These are phyloP conservation scores for Tanypteryx hageni DNA, from an alignment of 2,888 invertebrate species.

Conservation along the genomic window DNA sequence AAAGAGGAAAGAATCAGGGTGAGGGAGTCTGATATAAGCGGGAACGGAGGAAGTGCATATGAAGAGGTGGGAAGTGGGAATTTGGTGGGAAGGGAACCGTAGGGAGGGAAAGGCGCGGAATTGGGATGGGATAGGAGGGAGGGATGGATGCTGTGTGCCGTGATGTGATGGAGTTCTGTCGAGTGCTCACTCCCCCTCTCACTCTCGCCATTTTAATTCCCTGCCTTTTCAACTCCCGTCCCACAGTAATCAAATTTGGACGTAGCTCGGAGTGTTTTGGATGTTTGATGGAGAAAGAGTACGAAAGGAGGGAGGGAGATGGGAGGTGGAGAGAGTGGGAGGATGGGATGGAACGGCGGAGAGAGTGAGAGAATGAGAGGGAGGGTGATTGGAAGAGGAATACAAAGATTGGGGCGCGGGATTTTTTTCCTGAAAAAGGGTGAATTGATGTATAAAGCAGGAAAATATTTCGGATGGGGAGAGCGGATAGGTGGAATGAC, in stretches of 20 bases:
- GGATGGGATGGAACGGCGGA: not conserved
- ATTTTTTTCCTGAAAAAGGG: not conserved
- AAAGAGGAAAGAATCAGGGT: not conserved
- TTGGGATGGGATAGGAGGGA: not conserved
- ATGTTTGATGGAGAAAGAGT: slow-evolving; percentile 24
- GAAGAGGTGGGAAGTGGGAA: not conserved
- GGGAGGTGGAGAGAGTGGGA: not conserved
- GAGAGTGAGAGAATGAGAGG: not conserved
- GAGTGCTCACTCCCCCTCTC: slow-evolving; percentile 11
- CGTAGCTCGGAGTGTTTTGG: slow-evolving; percentile 24
- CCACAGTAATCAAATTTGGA: slow-evolving; percentile 35
- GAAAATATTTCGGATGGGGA: not conserved
- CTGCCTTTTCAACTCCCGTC: slow-evolving; percentile 33
- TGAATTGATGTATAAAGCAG: not conserved
- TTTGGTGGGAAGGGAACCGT: not conserved
- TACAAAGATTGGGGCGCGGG: not conserved
- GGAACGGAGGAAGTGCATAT: not conserved
- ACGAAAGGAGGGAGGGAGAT: not conserved
- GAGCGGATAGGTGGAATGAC: not conserved
- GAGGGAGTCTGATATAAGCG: not conserved
- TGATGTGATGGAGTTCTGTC: slow-evolving; percentile 22
- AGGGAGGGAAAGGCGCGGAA: not conserved
- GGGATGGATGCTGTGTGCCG: slow-evolving; percentile 1
- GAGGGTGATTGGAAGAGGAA: not conserved
- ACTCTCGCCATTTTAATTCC: slow-evolving; percentile 21